A percentile compares a stretch with the other conserved stretches of the same genome.
Conservation (phyloP, 1,140 invertebrate species). For the Acromyrmex echinatior region DNA sequence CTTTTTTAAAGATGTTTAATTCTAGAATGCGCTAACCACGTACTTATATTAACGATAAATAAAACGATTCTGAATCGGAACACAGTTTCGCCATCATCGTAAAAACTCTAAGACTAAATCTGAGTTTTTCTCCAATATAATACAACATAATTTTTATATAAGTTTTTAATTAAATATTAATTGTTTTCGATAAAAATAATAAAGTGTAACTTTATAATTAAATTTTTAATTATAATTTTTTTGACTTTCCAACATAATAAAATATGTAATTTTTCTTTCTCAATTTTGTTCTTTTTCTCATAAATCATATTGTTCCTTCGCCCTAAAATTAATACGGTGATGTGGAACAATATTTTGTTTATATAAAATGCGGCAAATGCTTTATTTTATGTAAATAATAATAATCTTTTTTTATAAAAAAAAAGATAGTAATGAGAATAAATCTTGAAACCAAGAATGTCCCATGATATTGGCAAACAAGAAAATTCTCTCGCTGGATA, state of each 20-base stretch:
- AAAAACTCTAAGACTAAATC: neutral
- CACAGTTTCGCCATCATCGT: neutral
- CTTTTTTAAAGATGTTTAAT: constrained; percentile 9
- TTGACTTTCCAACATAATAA: neutral
- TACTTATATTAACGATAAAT: neutral
- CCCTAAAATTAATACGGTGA: too few relatives aligned
- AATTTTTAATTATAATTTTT: neutral
- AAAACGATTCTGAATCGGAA: neutral
- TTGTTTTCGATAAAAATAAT: neutral
- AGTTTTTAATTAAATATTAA: neutral
- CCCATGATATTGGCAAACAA: neutral
- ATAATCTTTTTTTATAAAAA: neutral
- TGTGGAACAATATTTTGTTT: too few relatives aligned
- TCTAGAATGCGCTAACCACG: neutral
- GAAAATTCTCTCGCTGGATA: neutral
- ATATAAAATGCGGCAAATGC: too few relatives aligned
- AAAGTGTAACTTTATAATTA: constrained; percentile 4
- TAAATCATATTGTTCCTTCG: too few relatives aligned
- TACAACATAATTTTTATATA: neutral
- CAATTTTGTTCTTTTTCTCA: neutral
- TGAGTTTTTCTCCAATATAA: neutral
- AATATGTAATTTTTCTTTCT: neutral
- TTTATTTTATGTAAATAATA: neutral
- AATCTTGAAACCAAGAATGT: neutral
- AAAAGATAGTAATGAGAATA: neutral